These are phyloP conservation scores for Artibeus lituratus DNA, from an alignment of 2,797 vertebrate species.

Conservation along the genomic window DNA sequence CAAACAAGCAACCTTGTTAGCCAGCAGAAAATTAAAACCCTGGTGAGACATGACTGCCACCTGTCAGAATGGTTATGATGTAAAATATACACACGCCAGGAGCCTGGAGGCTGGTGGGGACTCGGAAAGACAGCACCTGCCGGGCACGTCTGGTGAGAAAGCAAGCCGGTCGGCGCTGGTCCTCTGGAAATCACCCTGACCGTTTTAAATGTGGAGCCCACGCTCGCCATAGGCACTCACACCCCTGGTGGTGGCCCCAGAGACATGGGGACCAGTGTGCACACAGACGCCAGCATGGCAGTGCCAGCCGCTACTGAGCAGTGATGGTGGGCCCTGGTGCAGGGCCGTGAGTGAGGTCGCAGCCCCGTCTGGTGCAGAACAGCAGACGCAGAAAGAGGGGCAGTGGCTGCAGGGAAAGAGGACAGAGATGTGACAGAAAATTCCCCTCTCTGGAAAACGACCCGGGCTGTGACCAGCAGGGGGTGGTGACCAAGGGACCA, in stretches of 20 bases:
- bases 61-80: not conserved
- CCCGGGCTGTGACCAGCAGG: not conserved
- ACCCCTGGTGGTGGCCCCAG: too few species aligned
- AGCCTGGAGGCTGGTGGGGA: not conserved
- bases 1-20: not conserved
- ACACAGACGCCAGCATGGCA: too few species aligned
- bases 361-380: not conserved
- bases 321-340: not conserved
- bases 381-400: not conserved
- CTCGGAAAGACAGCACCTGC: not conserved
- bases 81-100: too few species aligned
- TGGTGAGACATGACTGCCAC: accelerated
- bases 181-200: not conserved
- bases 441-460: not conserved
- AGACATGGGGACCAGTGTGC: not conserved
- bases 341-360: too few species aligned
- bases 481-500: not conserved
- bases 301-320: not conserved
- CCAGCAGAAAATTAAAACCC: not conserved
- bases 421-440: not conserved
- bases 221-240: not conserved
- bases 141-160: not conserved
- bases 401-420: accelerated
- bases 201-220: not conserved
- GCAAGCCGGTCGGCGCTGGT: not conserved